Base-by-base conservation (phyloP, 2,888 invertebrate genomes). In the Arge pagana region DNA sequence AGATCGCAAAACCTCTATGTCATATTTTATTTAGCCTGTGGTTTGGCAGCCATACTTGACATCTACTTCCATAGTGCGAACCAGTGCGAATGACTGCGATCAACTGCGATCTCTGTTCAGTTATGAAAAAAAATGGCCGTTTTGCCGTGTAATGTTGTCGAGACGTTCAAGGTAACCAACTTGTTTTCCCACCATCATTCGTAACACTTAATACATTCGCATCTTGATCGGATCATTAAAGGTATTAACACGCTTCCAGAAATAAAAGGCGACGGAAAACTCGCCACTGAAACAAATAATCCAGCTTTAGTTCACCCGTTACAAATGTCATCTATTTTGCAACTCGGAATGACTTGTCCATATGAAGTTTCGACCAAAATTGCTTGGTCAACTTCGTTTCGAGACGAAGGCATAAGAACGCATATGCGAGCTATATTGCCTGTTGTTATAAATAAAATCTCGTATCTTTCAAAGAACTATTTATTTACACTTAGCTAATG, bases 271-370 rank as follows among this genome's bases (percentile, higher is more conserved):
- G 15, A 50, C 8, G 36, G 45, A 39, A 55, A 53, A 62, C 56
- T 57, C 40, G 49, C 51, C 48, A 50, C 52, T 50, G 52, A 51
- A 48, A 57, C 52, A 53, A 60, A 56, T 62, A 26, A 15, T 7
- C 10, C 7, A 16, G 26, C 16, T 16, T 35, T 18, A 35, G 16
- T 33, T 45, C 33, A 45, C 33, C 33, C 60, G 60, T 62, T 61
- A 57, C 58, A 64, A 68, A 60, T 70, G 71, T 65, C 66, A 70
- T 68, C 61, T 60, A 65, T 64, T 61, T 64, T 64, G 61, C 56
- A 61, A 61, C 59, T 11, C 16, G 15, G 64, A 68, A 65, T 70
- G 66, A 66, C 61, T 64, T 54, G 63, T 42, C 28, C 28, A 19
- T 42, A 42, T 42, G n/a, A 28, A 42, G 19, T 42, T 42, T 28